Conservation (phyloP, 2,797 vertebrate genomes). For the Acanthurus lineatus region DNA sequence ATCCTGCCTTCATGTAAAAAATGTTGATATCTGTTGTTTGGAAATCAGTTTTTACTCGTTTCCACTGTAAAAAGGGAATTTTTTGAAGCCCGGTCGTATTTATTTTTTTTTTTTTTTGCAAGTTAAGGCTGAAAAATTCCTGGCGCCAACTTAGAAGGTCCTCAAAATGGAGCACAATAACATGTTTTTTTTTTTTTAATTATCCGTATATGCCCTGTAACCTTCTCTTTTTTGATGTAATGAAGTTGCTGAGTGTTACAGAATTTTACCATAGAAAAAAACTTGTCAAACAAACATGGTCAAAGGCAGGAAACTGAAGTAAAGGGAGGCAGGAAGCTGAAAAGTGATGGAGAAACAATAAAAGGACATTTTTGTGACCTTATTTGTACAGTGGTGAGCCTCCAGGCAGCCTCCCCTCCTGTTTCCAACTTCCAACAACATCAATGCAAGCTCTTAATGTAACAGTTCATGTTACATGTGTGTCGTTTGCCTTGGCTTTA, state of each 20-base stretch:
- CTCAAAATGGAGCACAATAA: conserved; percentile 11
- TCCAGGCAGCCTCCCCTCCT: conserved; percentile 18
- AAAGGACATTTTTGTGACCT: conserved; percentile 1
- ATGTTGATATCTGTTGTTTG: neutral
- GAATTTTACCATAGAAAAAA: neutral
- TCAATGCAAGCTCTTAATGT: conserved; percentile 45
- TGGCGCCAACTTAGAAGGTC: neutral
- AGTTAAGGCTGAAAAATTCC: neutral
- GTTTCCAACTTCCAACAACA: conserved; percentile 28
- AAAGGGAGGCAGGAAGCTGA: neutral
- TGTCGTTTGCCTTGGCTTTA: conserved; percentile 36
- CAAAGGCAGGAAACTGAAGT: conserved; percentile 8
- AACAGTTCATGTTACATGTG: conserved; percentile 3
- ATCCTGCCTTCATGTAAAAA: conserved; percentile 22
- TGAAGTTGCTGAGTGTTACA: conserved; percentile 9
- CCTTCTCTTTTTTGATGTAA: conserved; percentile 2
- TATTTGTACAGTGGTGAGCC: conserved; percentile 18
- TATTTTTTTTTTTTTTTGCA: neutral
- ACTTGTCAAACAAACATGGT: neutral
- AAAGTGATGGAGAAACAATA: neutral
- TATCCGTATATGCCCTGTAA: neutral
- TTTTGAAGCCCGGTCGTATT: neutral
- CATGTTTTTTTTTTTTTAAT: neutral
- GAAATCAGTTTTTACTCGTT: conserved; percentile 3
- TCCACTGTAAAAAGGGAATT: conserved; percentile 1